Evolutionary conservation across 2,113 vertebrate species (phyloP).

Genomic region (Aphyosemion australe): DNA sequence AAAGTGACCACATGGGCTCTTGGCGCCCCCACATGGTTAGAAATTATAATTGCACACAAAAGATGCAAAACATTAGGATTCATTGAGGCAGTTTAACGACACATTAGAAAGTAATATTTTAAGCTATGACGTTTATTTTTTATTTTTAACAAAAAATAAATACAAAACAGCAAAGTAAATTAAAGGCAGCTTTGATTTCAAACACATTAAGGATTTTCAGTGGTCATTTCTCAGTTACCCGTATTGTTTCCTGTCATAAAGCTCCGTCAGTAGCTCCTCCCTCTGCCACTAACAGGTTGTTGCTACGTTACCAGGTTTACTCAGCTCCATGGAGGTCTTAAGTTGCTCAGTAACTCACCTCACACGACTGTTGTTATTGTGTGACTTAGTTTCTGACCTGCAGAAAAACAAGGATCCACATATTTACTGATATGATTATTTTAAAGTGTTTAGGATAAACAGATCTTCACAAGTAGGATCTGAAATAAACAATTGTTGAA

Average conservation of each 20-base stretch:
- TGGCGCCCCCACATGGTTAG: constrained; percentile 45
- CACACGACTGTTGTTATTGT: not conserved
- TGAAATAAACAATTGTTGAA: no score
- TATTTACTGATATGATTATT: no score
- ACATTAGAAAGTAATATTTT: no score
- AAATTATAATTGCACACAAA: constrained; percentile 11
- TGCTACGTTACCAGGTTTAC: constrained; percentile 11
- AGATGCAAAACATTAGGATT: not conserved
- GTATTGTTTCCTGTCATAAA: not conserved
- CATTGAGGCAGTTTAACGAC: no score
- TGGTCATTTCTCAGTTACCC: no score
- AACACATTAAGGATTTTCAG: not conserved
- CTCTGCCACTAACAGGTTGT: constrained; percentile 38
- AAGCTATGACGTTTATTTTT: no score
- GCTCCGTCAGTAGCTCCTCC: not conserved
- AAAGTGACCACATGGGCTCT: not conserved
- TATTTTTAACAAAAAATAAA: no score
- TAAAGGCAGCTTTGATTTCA: no score
- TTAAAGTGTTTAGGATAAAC: no score
- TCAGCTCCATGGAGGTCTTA: constrained; percentile 30
- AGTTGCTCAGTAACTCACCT: constrained; percentile 41
- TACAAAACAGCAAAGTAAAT: no score
- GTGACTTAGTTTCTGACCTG: not conserved
- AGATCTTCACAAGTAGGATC: no score
- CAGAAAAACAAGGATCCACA: not conserved